Evolutionary conservation across 2,888 invertebrate genomes (phyloP), one percentile per base, ranked within the genome.

Genomic region (Macrosoma leucophasiata): DNA sequence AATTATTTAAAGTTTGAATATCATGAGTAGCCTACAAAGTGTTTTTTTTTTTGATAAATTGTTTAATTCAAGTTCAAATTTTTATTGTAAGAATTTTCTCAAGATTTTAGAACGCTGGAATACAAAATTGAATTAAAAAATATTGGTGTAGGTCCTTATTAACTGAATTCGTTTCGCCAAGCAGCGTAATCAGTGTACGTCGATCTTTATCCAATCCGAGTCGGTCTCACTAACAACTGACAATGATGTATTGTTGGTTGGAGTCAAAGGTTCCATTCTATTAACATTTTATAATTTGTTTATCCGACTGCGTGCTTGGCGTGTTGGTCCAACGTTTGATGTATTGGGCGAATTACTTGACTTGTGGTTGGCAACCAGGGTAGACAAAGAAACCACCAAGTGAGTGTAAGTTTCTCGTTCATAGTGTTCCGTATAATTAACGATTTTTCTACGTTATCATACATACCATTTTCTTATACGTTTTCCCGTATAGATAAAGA

Each of bases 271-370:
- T 77, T 69, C 62, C 52, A 58, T 62, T 67, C 66, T 63, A 73
- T 75, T 76, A 74, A 71, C 74, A 75, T 76, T 74, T 71, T 70
- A 67, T 70, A 69, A 74, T 73, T 72, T 69, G 69, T 71, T 66
- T 64, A 57, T 61, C 52, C 48, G 30, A 11, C 21, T 41, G 36
- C 26, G 33, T 23, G 18, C 36, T 35, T 43, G 39, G 43, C 36
- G 29, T 44, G 27, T 33, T 37, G 41, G 34, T 17, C 40, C 11
- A 29, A 30, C 23, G 12, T 35, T 24, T 26, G n/a, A n/a, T n/a
- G n/a, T n/a, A n/a, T n/a, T n/a, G n/a, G n/a, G n/a, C n/a, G n/a
- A n/a, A n/a, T n/a, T n/a, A n/a, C n/a, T n/a, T n/a, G n/a, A n/a
- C n/a, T n/a, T n/a, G n/a, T n/a, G n/a, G n/a, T n/a, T n/a, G n/a